These are phyloP conservation scores for Eustalomyia histrio DNA, from an alignment of 2,888 invertebrate genomes.

Conservation along the genomic window DNA sequence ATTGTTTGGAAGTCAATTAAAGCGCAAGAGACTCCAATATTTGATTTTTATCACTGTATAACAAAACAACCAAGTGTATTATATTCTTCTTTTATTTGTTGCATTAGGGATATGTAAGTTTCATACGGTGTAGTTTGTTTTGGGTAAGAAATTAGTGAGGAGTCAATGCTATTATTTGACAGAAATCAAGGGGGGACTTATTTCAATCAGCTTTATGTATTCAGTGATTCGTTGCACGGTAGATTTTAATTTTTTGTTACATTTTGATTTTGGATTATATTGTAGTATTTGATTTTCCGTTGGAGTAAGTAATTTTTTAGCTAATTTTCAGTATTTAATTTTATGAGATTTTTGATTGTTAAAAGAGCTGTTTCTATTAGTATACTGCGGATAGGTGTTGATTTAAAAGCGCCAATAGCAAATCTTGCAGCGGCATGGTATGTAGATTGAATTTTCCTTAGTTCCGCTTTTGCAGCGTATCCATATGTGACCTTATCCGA, in stretches of 20 bases:
- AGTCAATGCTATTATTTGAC: not conserved
- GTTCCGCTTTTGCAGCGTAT: conserved; percentile 4
- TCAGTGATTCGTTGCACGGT: not conserved
- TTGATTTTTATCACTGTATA: not conserved
- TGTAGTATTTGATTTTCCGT: not conserved
- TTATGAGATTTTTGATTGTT: not conserved
- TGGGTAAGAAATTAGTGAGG: not conserved
- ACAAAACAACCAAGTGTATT: not conserved
- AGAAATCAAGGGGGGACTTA: not conserved
- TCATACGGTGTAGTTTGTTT: not conserved
- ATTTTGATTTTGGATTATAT: not conserved
- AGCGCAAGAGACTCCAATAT: too few relatives aligned
- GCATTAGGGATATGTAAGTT: not conserved
- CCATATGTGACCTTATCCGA: too few relatives aligned
- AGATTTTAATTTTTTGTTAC: not conserved
- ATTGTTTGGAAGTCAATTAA: not conserved
- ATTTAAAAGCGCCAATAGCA: not conserved
- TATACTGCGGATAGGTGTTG: not conserved
- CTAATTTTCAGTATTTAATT: not conserved
- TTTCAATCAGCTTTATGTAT: not conserved
- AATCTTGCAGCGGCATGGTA: not conserved
- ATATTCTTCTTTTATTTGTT: not conserved
- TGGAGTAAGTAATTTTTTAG: not conserved
- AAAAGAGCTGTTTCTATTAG: not conserved
- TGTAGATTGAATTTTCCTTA: conserved; percentile 1